Evolutionary conservation across 2,797 vertebrate genomes (phyloP).

Genomic region (Pseudomugil gertrudae): DNA sequence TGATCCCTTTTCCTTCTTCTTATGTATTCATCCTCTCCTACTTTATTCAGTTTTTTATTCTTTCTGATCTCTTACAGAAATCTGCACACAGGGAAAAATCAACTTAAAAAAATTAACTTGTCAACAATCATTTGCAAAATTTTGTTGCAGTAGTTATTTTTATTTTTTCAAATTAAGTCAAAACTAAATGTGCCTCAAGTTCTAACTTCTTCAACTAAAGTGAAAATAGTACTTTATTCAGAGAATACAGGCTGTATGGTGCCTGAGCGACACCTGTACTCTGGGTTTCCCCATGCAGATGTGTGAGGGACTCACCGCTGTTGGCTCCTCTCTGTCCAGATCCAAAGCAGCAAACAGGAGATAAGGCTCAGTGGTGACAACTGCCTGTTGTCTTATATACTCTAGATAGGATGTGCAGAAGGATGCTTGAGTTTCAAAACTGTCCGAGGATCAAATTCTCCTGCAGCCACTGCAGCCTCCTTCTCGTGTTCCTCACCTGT

Average conservation of each 20-base stretch:
- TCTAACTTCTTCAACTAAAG: neutral
- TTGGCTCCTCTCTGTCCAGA: conserved; percentile 47
- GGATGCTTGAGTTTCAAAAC: conserved; percentile 88
- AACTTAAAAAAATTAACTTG: neutral
- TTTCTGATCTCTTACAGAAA: no score
- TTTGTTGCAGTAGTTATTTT: neutral
- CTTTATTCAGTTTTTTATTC: neutral
- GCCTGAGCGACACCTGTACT: conserved; percentile 27
- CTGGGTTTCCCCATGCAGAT: conserved; percentile 16
- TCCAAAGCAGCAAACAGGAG: conserved; percentile 61
- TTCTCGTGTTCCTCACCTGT: conserved; percentile 84
- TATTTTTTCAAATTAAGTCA: neutral
- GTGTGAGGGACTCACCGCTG: conserved; percentile 73
- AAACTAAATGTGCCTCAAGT: neutral
- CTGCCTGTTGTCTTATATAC: conserved; percentile 87
- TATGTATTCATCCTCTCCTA: neutral
- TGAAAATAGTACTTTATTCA: neutral
- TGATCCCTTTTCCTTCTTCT: no score
- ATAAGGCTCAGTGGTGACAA: conserved; percentile 68
- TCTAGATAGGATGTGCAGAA: conserved; percentile 78
- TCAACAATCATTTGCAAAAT: neutral
- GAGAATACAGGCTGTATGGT: neutral
- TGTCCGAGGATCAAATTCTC: conserved; percentile 88
- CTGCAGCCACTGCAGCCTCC: conserved; percentile 64
- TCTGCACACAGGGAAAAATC: no score